phyloP scores from a whole-genome alignment of 2,888 invertebrate species.

The Drosophila siamana region DNA sequence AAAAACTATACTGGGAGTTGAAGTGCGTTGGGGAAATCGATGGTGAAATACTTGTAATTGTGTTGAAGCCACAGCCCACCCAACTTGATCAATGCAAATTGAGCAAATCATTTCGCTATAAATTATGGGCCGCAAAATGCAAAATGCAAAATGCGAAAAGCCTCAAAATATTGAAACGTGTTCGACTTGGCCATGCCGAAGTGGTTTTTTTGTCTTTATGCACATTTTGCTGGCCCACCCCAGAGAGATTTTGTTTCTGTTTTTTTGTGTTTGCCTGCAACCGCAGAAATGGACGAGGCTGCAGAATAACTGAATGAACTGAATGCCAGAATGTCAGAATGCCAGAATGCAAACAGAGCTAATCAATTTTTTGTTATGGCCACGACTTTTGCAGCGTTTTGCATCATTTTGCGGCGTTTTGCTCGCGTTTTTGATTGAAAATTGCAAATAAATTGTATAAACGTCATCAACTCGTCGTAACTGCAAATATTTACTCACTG shows the following conservation, averaged over 20 bases:
- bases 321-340: too few relatives aligned
- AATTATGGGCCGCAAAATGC: slow-evolving; percentile 63
- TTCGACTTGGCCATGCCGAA: slow-evolving; percentile 54
- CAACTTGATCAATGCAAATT: slow-evolving; percentile 57
- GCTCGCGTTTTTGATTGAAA: slow-evolving; percentile 76
- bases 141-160: slow-evolving; percentile 48
- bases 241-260: slow-evolving; percentile 19
- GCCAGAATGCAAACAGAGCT: slow-evolving; percentile 52
- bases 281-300: slow-evolving; percentile 38
- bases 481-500: slow-evolving; percentile 60
- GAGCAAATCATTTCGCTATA: slow-evolving; percentile 74
- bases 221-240: slow-evolving; percentile 40
- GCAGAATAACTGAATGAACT: too few relatives aligned
- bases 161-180: slow-evolving; percentile 82
- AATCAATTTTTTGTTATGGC: slow-evolving; percentile 69
- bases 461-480: slow-evolving; percentile 69
- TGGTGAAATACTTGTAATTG: slow-evolving; percentile 45
- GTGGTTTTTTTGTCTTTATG: background rate
- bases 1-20: too few relatives aligned
- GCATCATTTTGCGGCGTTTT: slow-evolving; percentile 57
- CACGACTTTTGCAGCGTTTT: slow-evolving; percentile 67
- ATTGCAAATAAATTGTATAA: slow-evolving; percentile 81
- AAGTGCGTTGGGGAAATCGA: slow-evolving; percentile 4
- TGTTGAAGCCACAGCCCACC: slow-evolving; percentile 51
- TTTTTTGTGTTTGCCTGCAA: slow-evolving; percentile 18